Base-by-base conservation (phyloP, 2,113 vertebrate species). In the Hydrochoerus hydrochaeris region DNA sequence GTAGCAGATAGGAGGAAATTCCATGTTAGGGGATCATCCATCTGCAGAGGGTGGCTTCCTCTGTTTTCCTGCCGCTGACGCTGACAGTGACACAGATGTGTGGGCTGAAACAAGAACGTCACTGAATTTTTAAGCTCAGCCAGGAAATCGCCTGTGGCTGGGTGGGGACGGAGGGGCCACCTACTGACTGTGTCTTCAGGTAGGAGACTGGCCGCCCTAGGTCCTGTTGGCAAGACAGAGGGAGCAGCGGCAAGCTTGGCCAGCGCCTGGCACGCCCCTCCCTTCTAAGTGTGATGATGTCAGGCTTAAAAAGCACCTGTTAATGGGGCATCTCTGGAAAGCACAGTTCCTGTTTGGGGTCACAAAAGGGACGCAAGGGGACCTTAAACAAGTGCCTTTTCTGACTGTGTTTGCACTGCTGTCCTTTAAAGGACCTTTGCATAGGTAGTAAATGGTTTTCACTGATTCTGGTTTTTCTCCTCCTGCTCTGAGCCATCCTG, bases 41-140 rank as follows among this genome's bases (percentile, higher is more conserved):
- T 98, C 98, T 98, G 98, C 98, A 97, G 98, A 97, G 98, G 98
- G 98, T 97, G 97, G 98, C 97, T 98, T 98, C 85, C 98, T 97
- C 98, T 98, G 98, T 99, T 99, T 99, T 98, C 98, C 98, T 99
- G 98, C 98, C 97, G 98, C 98, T 99, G 99, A 99, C 98, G 98
- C 98, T 97, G 98, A 98, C 97, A 98, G 98, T 99, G 98, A 99
- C 98, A 99, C 98, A 98, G 97, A 98, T 99, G 98, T 98, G 99
- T 99, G 99, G 99, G 99, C 85, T 99, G 99, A 98, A 98, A 98
- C 88, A 98, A 98, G 98, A 98, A 98, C 98, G 98, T 99, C 98
- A 98, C 82, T 91, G 98, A 98, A 98, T 98, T 98, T 98, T 99
- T 98, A 98, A 98, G 98, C 98, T 98, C 97, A 98, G 98, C 98